Evolutionary conservation across 2,888 invertebrate species (phyloP), one percentile per base, ranked within the genome.

Genomic region (Pristionchus exspectatus): DNA sequence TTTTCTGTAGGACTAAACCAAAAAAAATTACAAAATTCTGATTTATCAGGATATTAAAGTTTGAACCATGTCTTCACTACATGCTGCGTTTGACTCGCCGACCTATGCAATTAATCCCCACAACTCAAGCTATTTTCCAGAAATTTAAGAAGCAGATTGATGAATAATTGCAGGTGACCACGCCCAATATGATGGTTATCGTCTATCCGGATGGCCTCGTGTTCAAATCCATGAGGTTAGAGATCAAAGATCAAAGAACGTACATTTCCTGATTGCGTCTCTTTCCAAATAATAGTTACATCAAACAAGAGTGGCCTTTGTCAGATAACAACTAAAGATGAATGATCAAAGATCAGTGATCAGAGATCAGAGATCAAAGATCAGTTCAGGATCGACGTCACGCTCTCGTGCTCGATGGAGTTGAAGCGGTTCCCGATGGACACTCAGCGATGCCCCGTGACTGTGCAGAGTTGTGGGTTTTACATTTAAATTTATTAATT

Each of bases 141-240:
- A 72, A 30, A 10, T 33, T 7, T 16, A 81, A 50, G 14, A 33
- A 91, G n/a, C n/a, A 81, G 44, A 50, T 9, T 50, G 12, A 50
- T 50, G 44, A 50, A 74, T 12, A 85, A 10, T 74, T 91, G 9
- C 88, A 90, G 83, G 94, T 94, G n/a, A 93, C 93, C 24, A 93
- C 92, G 54, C 93, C 93, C 9, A 93, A 93, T 88, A 89, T 93
- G 81, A 92, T 93, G 91, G 92, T 93, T 21, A 92, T 95, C 89
- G 93, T 95, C 18, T 95, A 95, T 90, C 94, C 95, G 24, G 95
- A 95, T 90, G 95, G 95, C 5, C 91, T 95, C 44, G 93, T 95
- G 27, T 95, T 95, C 91, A 95, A 95, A 89, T 93, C 94, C 1
- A 93, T 95, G 93, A 91, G 94, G 94, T 93, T 33, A 4, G 89